Evolutionary conservation across 2,113 vertebrate genomes (phyloP), one percentile per base, ranked within the genome.

Genomic region (Silurus meridionalis): DNA sequence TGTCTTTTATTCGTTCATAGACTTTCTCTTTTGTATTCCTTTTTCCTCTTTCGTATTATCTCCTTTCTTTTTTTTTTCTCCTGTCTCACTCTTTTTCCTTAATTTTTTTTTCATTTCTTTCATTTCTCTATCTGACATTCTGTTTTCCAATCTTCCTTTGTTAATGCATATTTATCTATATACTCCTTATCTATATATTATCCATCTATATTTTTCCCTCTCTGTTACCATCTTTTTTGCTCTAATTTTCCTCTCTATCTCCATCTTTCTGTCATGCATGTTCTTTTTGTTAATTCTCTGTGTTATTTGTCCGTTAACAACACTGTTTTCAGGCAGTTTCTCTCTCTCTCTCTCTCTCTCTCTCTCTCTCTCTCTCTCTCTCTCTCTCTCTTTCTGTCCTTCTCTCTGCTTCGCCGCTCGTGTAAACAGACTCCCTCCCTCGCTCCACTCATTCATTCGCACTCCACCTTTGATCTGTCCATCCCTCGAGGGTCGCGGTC

Each of bases 381-480:
- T 37, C 37, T 37, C 37, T 37, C 37, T 37, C 37, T 37, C 37
- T 37, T 37, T 37, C 37, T 37, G 37, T 37, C 37, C 37, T 37
- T 37, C 37, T 37, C 67, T 84, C 50, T 84, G 83, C 83, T 74
- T 57, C 23, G 9, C 53, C 83, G 8, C 67, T 74, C 28, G 6
- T 84, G 69, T 74, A 84, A 84, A 84, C 83, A 84, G 67, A 74
- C 61, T 66, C 83, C 71, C 37, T 37, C 69, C 83, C 37, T 84
- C 69, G 21, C 57, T 84, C 83, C 55, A 74, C 53, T 74, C 83
- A 74, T 84, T 84, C 83, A 84, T 84, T 46, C 69, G 15, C 55
- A 60, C 83, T 25, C 37, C 83, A 74, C 83, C 83, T 84, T 84
- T 84, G 83, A 84, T 84, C 83, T 84, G 83, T 84, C 83, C 69